Evolutionary conservation across 2,113 vertebrate genomes (phyloP).

Genomic region (Pantherophis guttatus): DNA sequence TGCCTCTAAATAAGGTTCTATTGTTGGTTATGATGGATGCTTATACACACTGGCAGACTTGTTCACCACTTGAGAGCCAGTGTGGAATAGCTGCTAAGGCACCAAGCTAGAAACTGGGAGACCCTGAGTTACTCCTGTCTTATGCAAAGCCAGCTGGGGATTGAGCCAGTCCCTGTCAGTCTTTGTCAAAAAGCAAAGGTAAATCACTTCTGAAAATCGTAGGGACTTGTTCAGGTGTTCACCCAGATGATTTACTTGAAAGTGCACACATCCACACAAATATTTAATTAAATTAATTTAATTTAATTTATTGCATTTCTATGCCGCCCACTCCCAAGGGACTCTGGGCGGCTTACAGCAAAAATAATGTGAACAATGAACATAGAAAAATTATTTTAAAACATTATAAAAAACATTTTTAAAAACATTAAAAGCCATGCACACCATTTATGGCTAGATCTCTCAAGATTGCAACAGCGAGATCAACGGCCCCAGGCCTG

Average conservation of each 20-base stretch:
- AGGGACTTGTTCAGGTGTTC: background rate
- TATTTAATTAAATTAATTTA: background rate
- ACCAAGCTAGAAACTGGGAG: background rate
- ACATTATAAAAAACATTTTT: too few relatives aligned
- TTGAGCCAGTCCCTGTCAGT: background rate
- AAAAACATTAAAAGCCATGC: too few relatives aligned
- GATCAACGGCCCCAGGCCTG: too few relatives aligned
- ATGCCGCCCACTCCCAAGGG: too few relatives aligned
- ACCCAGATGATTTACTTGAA: background rate
- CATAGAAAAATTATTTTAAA: too few relatives aligned
- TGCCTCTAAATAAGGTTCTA: background rate
- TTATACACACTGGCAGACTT: background rate
- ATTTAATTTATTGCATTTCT: too few relatives aligned
- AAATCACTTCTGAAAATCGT: background rate
- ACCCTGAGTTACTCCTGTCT: background rate
- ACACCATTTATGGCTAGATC: too few relatives aligned
- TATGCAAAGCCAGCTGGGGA: background rate
- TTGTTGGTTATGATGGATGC: background rate
- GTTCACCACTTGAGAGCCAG: background rate
- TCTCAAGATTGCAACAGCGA: too few relatives aligned
- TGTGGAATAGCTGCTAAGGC: background rate
- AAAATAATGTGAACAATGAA: too few relatives aligned
- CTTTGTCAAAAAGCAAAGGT: background rate
- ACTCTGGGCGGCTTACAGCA: too few relatives aligned
- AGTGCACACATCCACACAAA: background rate